Evolutionary conservation across 2,797 vertebrate genomes (phyloP).

Genomic region (Tapirus indicus): DNA sequence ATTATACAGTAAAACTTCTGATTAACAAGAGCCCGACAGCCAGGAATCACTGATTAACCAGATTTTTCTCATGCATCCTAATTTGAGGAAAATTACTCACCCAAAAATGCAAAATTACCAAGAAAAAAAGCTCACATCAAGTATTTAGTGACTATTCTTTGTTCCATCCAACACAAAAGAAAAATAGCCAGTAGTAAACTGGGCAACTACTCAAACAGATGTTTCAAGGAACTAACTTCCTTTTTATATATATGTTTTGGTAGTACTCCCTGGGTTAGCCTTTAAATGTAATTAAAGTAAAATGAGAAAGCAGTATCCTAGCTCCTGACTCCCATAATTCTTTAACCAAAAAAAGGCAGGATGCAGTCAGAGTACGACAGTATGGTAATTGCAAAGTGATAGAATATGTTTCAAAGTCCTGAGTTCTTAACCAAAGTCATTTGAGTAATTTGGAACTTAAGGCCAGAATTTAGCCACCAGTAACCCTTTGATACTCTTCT

Average conservation of each 20-base stretch:
- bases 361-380: background rate
- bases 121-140: conserved; percentile 41
- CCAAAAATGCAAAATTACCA: conserved; percentile 59
- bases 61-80: conserved; percentile 53
- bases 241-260: background rate
- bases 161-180: conserved; percentile 28
- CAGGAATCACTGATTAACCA: conserved; percentile 52
- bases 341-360: background rate
- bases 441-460: background rate
- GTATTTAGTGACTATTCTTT: conserved; percentile 68
- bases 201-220: conserved; percentile 8
- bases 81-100: conserved; percentile 66
- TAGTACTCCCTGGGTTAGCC: background rate
- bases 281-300: conserved; percentile 28
- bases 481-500: background rate
- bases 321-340: background rate
- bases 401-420: background rate
- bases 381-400: background rate
- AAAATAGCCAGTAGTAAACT: background rate
- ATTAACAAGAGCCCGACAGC: conserved; percentile 44
- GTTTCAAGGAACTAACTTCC: background rate
- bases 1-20: conserved; percentile 67
- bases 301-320: background rate
- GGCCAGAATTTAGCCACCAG: background rate
- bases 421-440: background rate